phyloP scores from a whole-genome alignment of 1,140 invertebrate species.

The Lepidurus arcticus region DNA sequence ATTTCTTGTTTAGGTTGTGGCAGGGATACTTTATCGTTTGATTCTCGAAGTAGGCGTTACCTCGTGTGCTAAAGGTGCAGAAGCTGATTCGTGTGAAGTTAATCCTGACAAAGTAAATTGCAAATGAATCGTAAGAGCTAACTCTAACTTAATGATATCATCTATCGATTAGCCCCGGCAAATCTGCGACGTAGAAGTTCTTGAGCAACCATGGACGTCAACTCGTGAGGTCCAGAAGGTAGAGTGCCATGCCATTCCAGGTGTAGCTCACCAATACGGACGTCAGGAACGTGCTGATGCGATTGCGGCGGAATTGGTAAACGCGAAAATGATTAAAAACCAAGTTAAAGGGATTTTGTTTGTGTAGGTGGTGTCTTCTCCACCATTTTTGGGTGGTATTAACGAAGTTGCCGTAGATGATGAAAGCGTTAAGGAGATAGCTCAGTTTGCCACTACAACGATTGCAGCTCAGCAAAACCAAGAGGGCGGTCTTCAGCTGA shows the following conservation, averaged over 20 bases:
- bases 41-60: constrained; percentile 41
- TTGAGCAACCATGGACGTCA: background rate
- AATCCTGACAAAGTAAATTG: background rate
- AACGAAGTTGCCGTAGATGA: background rate
- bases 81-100: constrained; percentile 23
- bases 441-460: background rate
- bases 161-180: background rate
- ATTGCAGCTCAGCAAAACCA: constrained; percentile 3
- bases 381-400: background rate
- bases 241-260: background rate
- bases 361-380: background rate
- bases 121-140: background rate
- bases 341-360: background rate
- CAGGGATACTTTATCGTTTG: constrained; percentile 43
- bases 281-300: background rate
- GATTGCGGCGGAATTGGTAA: background rate
- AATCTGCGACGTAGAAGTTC: background rate
- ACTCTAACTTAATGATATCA: background rate
- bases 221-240: background rate
- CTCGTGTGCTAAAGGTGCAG: constrained; percentile 39
- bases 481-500: background rate
- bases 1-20: constrained; percentile 37
- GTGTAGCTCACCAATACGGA: background rate
- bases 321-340: background rate
- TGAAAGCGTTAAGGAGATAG: background rate